Evolutionary conservation across 53 echinoderm and acorn worm species (phyloP), one percentile per base, ranked within the genome.

Genomic region (Antedon mediterranea): DNA sequence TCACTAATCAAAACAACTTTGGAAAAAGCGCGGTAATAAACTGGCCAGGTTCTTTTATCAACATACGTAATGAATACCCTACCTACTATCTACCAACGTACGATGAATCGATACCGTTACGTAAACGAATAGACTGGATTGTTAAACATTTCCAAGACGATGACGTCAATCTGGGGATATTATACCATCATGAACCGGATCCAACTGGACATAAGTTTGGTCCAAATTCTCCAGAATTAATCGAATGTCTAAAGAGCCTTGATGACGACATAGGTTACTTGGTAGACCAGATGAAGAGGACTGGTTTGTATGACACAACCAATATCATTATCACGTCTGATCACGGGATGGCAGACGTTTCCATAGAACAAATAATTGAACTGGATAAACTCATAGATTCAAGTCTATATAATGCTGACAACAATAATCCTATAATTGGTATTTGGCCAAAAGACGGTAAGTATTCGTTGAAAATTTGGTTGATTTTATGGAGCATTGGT

Each of bases 311-410:
- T 32, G 74, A 84, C 30, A 34, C 29, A 9, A 43, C 79, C 31
- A 79, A 79, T 31, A 79, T 84, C 57, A 84, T 84, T 29, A 74
- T 84, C 18, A 84, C 84, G 42, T 74, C 79, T 33, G 84, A 84
- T 32, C 84, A 84, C 57, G 84, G 84, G 15, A 84, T 84, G 84
- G 33, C 79, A n/a, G 32, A 44, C 8, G 78, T 79, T 26, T 43
- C 75, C 43, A 0, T 79, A 4, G 29, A 79, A 14, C 73, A 79
- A 33, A 79, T 74, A 14, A 74, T 79, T 27, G 73, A 74, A 34
- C 43, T 84, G 0, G 72, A 84, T 37, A 79, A 79, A 0, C 84
- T 43, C 79, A 32, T 84, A 32, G 79, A 79, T 43, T 0, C 78
- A n/a, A n/a, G 28, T 28, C 74, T 31, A 3, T 74, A 84, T 28